Base-by-base conservation (phyloP, 2,113 vertebrate species). In the Okapia johnstoni region DNA sequence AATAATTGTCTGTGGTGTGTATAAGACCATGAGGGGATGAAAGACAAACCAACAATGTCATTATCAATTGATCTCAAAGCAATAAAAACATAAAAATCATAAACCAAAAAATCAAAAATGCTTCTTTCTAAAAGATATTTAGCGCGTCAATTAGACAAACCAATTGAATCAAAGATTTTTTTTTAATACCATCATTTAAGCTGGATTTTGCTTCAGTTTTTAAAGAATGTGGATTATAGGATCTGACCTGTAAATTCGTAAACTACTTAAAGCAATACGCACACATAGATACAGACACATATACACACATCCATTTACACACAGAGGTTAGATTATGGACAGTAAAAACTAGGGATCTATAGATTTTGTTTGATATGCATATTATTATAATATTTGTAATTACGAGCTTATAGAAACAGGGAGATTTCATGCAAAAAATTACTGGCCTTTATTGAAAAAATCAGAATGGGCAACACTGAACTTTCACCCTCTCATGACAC, bases 1-100 rank as follows among this genome's bases (percentile, higher is more conserved):
- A 89, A 50, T 83, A 52, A 58, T 83, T 91, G 95, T 94, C 85
- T 97, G 15, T 95, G 52, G 48, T 94, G 36, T 85, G 13, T 48
- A 88, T 93, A 77, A 77, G 85, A 60, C 85, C 43, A 89, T 50
- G 33, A 85, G 43, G 81, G 17, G 15, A 77, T 88, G 66, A 88
- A 96, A 96, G 57, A 7, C 81, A 97, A 48, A n/a, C 23, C 70
- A 92, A 60, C 8, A 15, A 85, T 50, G 28, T 77, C 48, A 80
- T 96, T 92, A 76, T 55, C 19, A 81, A 52, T 33, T 76, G 46
- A 61, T 87, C 58, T 25, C 7, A 77, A 96, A 93, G 40, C 80
- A 40, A 80, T n/a, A n/a, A 89, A 30, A 86, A 54, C 52, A 6
- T 54, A 58, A 83, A 83, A 73, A 73, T 83, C 3, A 63, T 54